Evolutionary conservation across 2,888 invertebrate genomes (phyloP).

Genomic region (Drosophila mimica): DNA sequence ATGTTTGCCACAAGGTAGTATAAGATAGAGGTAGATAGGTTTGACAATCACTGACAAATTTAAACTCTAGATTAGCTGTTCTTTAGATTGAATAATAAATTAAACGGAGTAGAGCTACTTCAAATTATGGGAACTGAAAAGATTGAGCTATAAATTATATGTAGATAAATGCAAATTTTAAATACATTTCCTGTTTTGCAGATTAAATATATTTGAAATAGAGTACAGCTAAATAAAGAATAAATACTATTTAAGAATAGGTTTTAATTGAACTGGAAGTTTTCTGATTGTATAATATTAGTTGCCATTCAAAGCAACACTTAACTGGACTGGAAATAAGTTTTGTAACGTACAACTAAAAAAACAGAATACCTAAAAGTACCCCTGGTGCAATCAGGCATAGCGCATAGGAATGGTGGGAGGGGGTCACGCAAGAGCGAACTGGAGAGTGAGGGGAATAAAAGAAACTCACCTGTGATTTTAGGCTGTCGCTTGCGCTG

Average conservation of each 20-base stretch:
- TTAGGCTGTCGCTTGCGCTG: constrained; percentile 83
- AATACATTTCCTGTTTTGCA: no score
- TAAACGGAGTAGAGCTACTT: no score
- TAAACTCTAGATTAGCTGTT: background rate
- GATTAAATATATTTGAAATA: background rate
- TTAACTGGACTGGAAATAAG: constrained; percentile 35
- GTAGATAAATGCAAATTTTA: background rate
- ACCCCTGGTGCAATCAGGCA: constrained; percentile 51
- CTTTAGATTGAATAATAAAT: background rate
- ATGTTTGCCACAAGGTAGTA: background rate
- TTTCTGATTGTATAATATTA: background rate
- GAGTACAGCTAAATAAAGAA: background rate
- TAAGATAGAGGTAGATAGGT: background rate
- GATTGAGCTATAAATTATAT: no score
- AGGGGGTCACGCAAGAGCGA: constrained; percentile 17
- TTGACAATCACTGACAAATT: background rate
- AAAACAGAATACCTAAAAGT: constrained; percentile 17
- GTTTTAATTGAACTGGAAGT: background rate
- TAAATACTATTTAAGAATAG: background rate
- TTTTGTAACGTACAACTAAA: no score
- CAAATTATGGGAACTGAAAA: no score
- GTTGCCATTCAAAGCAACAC: background rate
- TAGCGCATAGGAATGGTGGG: constrained; percentile 54
- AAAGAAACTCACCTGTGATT: constrained; percentile 84
- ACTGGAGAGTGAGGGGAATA: background rate